Base-by-base conservation (phyloP, 1,140 invertebrate genomes). In the Achroia grisella region DNA sequence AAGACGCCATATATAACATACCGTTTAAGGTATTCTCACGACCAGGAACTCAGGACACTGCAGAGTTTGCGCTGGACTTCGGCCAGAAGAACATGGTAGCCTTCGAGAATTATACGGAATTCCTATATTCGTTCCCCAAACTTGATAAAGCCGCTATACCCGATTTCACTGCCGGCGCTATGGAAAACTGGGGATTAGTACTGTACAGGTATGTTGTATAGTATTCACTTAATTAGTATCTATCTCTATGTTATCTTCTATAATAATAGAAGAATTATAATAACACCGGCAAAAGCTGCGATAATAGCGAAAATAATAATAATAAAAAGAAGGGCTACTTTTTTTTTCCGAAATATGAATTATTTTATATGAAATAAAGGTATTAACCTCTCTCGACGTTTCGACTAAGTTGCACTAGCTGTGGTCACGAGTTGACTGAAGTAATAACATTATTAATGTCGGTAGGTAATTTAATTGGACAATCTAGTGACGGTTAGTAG, bases 151-250 rank as follows among this genome's bases (percentile, higher is more conserved):
- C 93, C 10, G 93, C 93, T 0, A 87, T 95, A 5, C 93, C 94
- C 4, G 91, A 94, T 68, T 94, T 94, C 59, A 88, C 88, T n/a
- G 90, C 90, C 15, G 91, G 91, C 1, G 94, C 93, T 10, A 95
- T 95, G 93, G 93, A 95, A 71, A 94, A 95, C 81, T 95, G 93
- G 93, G 94, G 93, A n/a, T 71, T 95, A 4, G 89, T 94, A 40
- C 92, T 91, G 0, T 95, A 91, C 60, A 87, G 87, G 80, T 89
- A 76, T 12, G 47, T 51, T 48, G 13, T 39, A 46, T 39, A 27
- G 27, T n/a, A 14, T 37, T 29, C 10, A 29, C 5, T 29, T 6
- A 6, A 6, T 4, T 29, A 10, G 28, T 4, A 37, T 14, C n/a
- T 39, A 39, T 10, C 8, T 39, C 10, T n/a, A 23, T 8, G 8